Evolutionary conservation across 2,888 invertebrate species (phyloP), one percentile per base, ranked within the genome.

Genomic region (Lasioglossum morio): DNA sequence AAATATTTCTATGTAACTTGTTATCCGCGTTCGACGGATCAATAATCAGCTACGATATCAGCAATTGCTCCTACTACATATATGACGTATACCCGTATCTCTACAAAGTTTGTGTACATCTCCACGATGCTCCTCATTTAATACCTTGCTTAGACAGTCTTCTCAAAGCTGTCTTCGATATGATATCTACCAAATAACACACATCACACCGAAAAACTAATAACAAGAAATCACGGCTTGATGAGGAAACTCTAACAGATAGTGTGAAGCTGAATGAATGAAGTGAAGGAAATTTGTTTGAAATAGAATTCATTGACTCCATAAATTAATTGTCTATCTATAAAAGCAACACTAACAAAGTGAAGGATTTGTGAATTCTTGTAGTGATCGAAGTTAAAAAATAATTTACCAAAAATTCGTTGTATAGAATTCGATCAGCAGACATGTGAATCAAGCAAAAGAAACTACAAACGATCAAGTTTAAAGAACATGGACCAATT

Each of bases 31-130:
- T 12, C n/a, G 4, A n/a, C n/a, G n/a, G n/a, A n/a, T 57, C n/a
- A n/a, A 4, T 19, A 43, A 34, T n/a, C 23, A 40, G 23, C 34
- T 46, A 48, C 5, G 46, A 66, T 30, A 23, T 37, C 57, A 57
- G 4, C 57, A 57, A 57, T 46, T n/a, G 14, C 27, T 16, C 2
- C 12, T 27, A 16, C 19, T 57, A 27, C 30, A 34, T 19, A 63
- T 16, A 63, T 70, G 23, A 66, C 46, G 19, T n/a, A 48, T 37
- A 77, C 80, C 76, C 27, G 69, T 85, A 83, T 85, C 77, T 81
- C 53, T 79, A 40, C 14, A 40, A 53, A 23, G 40, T 60, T 34
- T 80, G 23, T 72, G 63, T 63, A 19, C n/a, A 34, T 70, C 27
- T 60, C 16, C 30, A 30, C 19, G 53, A 72, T 78, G 37, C 37